Conservation (phyloP, 2,113 vertebrate genomes). For the Spea multiplicata region DNA sequence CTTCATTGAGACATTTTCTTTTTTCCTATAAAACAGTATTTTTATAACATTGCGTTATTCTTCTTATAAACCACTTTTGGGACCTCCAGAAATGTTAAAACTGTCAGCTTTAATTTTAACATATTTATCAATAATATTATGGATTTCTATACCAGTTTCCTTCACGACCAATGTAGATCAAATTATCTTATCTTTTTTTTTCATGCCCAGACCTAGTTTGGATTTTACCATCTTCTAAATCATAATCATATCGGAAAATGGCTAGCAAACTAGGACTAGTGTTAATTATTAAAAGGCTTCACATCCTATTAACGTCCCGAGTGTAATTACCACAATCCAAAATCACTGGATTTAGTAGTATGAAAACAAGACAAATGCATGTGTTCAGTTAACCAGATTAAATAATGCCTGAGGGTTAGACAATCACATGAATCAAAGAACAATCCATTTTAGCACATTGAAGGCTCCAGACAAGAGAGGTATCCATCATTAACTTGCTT, state of each 20-base stretch:
- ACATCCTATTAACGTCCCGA: conserved; percentile 65
- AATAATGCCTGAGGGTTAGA: conserved; percentile 73
- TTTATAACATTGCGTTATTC: too few species aligned
- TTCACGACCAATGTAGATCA: too few species aligned
- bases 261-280: conserved; percentile 57
- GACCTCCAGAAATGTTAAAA: too few species aligned
- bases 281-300: conserved; percentile 71
- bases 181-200: too few species aligned
- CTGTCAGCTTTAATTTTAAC: too few species aligned
- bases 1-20: too few species aligned
- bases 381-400: conserved; percentile 83
- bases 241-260: conserved; percentile 29
- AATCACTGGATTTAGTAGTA: conserved; percentile 68
- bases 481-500: conserved; percentile 22
- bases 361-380: conserved; percentile 83
- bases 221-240: not conserved
- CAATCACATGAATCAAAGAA: conserved; percentile 69
- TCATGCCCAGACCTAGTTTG: not conserved
- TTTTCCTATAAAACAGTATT: too few species aligned
- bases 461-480: conserved; percentile 39
- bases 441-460: conserved; percentile 55
- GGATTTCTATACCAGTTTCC: too few species aligned
- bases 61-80: too few species aligned
- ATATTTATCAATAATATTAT: too few species aligned
- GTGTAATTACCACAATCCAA: conserved; percentile 67